phyloP scores from a whole-genome alignment of 2,888 invertebrate species.

The Philhelius pedissequus region DNA sequence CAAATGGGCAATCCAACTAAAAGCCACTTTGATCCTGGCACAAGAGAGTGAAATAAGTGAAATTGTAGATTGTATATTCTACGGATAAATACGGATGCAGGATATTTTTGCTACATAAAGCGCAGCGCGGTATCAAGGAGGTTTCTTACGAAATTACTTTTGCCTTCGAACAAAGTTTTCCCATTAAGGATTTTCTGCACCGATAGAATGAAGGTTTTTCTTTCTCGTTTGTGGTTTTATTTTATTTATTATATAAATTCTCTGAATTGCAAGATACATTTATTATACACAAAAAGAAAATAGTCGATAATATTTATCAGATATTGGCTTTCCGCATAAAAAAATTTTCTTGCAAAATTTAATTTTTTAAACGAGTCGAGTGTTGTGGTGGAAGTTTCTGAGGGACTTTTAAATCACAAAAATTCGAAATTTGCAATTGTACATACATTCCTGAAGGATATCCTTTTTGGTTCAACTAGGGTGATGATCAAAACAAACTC shows the following conservation, averaged over 20 bases:
- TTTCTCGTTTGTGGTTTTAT: constrained; percentile 37
- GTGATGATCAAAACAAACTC: not conserved
- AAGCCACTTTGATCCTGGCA: constrained; percentile 67
- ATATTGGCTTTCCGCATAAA: not conserved
- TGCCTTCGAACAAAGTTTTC: constrained; percentile 67
- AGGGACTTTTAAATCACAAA: not conserved
- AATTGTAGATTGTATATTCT: constrained; percentile 3
- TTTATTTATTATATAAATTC: not conserved
- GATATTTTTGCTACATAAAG: constrained; percentile 7
- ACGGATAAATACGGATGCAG: not conserved
- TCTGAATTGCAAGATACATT: constrained; percentile 26
- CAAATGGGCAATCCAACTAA: constrained; percentile 67
- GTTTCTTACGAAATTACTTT: constrained; percentile 66
- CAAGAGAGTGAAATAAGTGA: constrained; percentile 32
- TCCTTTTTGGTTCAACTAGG: not conserved
- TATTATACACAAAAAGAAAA: constrained; percentile 36
- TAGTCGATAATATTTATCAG: constrained; percentile 50
- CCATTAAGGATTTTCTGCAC: constrained; percentile 67
- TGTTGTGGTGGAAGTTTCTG: not conserved
- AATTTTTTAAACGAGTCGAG: not conserved
- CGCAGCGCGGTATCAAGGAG: constrained; percentile 37
- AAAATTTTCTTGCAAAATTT: not conserved
- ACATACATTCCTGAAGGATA: not conserved
- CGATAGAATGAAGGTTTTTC: constrained; percentile 46
- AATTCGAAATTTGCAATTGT: not conserved